Evolutionary conservation across 2,113 vertebrate genomes (phyloP), one percentile per base, ranked within the genome.

Genomic region (Dryoscopus gambensis): DNA sequence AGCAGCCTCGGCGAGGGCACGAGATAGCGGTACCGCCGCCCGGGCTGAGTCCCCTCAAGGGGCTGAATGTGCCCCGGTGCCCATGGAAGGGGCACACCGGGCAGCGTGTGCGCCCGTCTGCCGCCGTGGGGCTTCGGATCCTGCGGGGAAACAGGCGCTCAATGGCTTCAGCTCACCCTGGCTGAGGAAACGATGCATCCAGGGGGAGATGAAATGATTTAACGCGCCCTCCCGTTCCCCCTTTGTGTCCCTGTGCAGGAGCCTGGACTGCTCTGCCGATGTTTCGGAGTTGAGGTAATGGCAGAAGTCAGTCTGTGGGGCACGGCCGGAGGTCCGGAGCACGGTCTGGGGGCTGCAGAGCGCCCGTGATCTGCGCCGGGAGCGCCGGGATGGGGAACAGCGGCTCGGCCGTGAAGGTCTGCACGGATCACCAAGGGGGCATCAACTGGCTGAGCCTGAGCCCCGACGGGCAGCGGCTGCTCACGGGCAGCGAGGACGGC

Each of bases 401-500:
- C 28, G 96, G 97, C 77, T 98, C 98, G 5, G 98, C 97, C 31
- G 96, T 98, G 78, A 97, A 97, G 93, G 98, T 98, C 95, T 98
- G 98, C 87, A 73, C 98, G 0, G 98, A 98, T 68, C 98, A 98
- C 97, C 97, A 97, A 14, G 98, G 98, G 31, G 98, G 98, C 82
- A 98, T 98, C 97, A 98, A 98, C 94, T 98, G 98, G 98, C 94
- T 98, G 80, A 98, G 98, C 91, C 92, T 98, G 94, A 98, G 98
- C 91, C 98, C 98, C 1, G 98, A 98, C 16, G 98, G 98, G 71
- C 97, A 97, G 95, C 98, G 98, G 49, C 96, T 98, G 95, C 97
- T 98, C 15, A 98, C 98, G 1, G 98, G 98, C 67, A 98, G 98
- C 21, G 98, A 98, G 94, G 98, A 98, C 76, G 98, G 98, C 91